Evolutionary conservation across 2,888 invertebrate genomes (phyloP).

Genomic region (Tetanocera ferruginea): DNA sequence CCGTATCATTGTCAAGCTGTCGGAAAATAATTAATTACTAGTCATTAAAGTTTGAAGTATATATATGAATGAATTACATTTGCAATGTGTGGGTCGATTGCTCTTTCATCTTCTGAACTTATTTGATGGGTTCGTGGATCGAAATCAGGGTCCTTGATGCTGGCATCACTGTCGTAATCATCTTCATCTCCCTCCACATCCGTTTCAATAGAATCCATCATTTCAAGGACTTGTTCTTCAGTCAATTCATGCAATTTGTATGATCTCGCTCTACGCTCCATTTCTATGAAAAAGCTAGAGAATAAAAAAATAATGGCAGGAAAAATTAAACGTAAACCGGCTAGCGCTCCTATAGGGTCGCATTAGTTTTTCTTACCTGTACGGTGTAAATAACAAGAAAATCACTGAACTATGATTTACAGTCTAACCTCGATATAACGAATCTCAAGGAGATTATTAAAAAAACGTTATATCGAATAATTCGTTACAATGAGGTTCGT

Average conservation of each 20-base stretch:
- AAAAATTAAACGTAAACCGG: not conserved
- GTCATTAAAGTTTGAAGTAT: not conserved
- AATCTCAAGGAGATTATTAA: too few relatives aligned
- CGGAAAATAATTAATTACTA: not conserved
- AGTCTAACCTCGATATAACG: too few relatives aligned
- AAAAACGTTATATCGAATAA: too few relatives aligned
- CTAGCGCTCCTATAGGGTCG: not conserved
- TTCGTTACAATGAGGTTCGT: too few relatives aligned
- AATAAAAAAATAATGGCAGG: not conserved
- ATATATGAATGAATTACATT: not conserved
- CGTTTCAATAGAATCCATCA: not conserved
- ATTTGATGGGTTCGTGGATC: not conserved
- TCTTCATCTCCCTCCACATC: conserved; percentile 1
- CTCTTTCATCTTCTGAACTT: conserved; percentile 15
- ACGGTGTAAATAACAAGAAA: not conserved
- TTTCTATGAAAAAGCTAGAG: not conserved
- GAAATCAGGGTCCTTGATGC: not conserved
- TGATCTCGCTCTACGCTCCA: not conserved
- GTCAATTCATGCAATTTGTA: not conserved
- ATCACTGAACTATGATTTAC: conserved; percentile 2
- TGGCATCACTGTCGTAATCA: not conserved
- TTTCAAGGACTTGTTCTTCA: not conserved
- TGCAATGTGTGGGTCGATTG: not conserved
- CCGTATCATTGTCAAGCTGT: not conserved
- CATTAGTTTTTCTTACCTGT: not conserved